A percentile compares a stretch with the other conserved stretches of the same genome.
Evolutionary conservation across 2,888 invertebrate species (phyloP).

Genomic region (Empis stercorea): DNA sequence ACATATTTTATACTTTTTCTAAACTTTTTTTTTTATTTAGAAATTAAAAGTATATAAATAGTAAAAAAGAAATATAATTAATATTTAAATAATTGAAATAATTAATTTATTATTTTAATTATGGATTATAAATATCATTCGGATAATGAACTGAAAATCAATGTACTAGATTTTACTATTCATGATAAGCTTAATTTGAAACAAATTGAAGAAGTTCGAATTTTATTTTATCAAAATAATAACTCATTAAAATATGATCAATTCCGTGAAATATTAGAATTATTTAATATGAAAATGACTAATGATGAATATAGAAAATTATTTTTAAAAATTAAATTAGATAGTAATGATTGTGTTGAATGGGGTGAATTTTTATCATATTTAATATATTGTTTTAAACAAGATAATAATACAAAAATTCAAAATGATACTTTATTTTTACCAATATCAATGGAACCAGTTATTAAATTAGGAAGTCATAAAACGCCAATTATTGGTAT

Average conservation of each 20-base stretch:
- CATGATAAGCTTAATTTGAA: neutral
- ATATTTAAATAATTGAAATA: too few species aligned
- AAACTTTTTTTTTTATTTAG: too few species aligned
- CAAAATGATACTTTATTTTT: slow-evolving; percentile 48
- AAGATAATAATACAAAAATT: slow-evolving; percentile 47
- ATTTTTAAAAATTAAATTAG: neutral
- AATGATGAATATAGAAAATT: neutral
- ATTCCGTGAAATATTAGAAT: neutral
- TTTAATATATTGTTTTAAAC: slow-evolving; percentile 58
- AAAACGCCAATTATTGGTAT: slow-evolving; percentile 38
- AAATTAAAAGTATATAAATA: too few species aligned
- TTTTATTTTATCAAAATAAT: neutral
- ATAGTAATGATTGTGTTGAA: neutral
- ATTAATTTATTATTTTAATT: too few species aligned
- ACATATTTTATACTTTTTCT: too few species aligned
- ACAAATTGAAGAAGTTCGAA: neutral
- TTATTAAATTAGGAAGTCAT: slow-evolving; percentile 50
- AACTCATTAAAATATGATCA: neutral
- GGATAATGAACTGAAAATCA: too few species aligned
- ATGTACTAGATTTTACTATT: too few species aligned
- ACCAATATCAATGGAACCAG: slow-evolving; percentile 48
- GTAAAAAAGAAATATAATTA: too few species aligned
- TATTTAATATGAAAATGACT: neutral
- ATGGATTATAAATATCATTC: too few species aligned
- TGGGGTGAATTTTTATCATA: slow-evolving; percentile 74